Conservation (phyloP, 1,140 invertebrate genomes). For the Drosophila asahinai region DNA sequence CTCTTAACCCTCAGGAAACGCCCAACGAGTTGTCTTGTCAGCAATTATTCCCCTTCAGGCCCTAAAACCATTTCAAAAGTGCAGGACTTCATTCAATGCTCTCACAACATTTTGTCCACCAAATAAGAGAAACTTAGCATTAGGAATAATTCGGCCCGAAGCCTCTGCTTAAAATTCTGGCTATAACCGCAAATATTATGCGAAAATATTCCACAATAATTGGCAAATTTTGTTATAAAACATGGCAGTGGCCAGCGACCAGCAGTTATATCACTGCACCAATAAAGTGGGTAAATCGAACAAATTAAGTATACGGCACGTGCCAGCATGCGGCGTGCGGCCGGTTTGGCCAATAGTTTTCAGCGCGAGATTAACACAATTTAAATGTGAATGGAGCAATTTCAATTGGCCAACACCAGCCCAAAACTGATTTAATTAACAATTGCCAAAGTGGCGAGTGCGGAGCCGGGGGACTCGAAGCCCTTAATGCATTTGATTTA, state of each 20-base stretch:
- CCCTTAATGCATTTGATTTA: conserved; percentile 72
- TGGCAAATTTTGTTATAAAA: conserved; percentile 8
- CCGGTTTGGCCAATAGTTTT: conserved; percentile 10
- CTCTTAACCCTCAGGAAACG: conserved; percentile 1
- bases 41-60: conserved; percentile 5
- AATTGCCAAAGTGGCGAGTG: conserved; percentile 20
- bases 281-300: conserved; percentile 17
- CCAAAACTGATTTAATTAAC: conserved; percentile 66
- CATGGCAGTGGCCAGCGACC: conserved; percentile 4
- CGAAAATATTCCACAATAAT: conserved; percentile 6
- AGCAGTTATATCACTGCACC: conserved; percentile 6
- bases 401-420: conserved; percentile 22
- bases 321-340: conserved; percentile 5
- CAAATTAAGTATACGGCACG: conserved; percentile 52
- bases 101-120: background rate
- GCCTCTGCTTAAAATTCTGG: conserved; percentile 6
- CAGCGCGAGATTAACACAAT: conserved; percentile 30
- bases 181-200: conserved; percentile 1
- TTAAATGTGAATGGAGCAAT: conserved; percentile 19
- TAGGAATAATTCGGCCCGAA: background rate
- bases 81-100: background rate
- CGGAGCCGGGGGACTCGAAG: background rate
- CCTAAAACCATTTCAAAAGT: conserved; percentile 16
- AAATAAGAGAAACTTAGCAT: background rate
- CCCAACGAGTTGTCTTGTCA: conserved; percentile 31